These are phyloP conservation scores for Prosopocoilus inquinatus DNA, from an alignment of 2,888 invertebrate species.

Conservation along the genomic window DNA sequence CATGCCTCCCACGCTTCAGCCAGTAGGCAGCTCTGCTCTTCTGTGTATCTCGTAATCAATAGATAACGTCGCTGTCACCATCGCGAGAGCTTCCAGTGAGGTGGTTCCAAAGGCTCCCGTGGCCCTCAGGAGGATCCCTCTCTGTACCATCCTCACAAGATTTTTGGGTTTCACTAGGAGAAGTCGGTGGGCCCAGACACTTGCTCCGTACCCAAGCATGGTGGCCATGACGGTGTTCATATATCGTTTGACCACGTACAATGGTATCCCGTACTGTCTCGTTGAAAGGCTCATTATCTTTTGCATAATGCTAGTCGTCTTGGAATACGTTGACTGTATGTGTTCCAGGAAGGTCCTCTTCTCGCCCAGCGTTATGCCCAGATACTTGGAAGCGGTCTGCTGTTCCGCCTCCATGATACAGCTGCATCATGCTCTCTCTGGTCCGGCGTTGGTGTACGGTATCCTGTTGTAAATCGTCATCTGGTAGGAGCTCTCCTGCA, in stretches of 20 bases:
- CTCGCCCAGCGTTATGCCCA: no score
- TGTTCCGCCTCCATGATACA: no score
- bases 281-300: neutral
- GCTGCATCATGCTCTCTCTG: no score
- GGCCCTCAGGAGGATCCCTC: neutral
- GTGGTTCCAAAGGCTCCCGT: conserved; percentile 6
- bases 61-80: neutral
- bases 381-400: no score
- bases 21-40: neutral
- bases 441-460: no score
- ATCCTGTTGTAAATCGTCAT: no score
- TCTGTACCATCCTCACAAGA: neutral
- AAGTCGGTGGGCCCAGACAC: neutral
- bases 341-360: no score
- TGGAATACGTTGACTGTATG: no score
- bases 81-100: conserved; percentile 8
- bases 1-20: neutral
- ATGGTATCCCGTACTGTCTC: neutral
- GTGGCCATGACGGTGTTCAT: neutral
- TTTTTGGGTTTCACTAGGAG: neutral
- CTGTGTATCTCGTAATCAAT: conserved; percentile 3
- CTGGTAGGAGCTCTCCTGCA: no score
- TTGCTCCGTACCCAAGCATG: conserved; percentile 4
- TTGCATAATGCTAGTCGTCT: neutral
- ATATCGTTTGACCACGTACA: neutral